Evolutionary conservation across 2,888 invertebrate species (phyloP).

Genomic region (Rhagonycha lutea): DNA sequence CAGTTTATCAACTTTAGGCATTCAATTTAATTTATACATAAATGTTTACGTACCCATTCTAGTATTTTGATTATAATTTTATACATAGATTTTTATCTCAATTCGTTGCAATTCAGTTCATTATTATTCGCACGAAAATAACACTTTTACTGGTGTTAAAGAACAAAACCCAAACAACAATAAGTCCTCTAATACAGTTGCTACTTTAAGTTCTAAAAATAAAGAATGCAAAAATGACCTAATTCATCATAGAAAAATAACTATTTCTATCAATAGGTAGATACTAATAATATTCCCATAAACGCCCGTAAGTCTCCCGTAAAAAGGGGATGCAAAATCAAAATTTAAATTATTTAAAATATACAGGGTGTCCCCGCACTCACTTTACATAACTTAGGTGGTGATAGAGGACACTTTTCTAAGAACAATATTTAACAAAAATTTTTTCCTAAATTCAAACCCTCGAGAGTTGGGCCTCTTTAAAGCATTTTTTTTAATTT

Average conservation of each 20-base stretch:
- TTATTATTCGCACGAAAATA: conserved; percentile 23
- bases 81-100: conserved; percentile 15
- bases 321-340: too few species aligned
- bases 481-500: too few species aligned
- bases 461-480: too few species aligned
- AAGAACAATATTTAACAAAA: too few species aligned
- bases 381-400: too few species aligned
- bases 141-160: neutral
- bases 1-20: conserved; percentile 1
- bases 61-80: conserved; percentile 17
- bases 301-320: too few species aligned
- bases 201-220: neutral
- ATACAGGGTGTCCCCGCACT: too few species aligned
- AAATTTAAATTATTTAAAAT: too few species aligned
- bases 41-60: conserved; percentile 10
- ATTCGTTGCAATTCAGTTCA: conserved; percentile 16
- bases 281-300: too few species aligned
- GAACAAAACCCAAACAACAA: neutral
- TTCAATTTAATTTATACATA: conserved; percentile 20
- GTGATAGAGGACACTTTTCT: too few species aligned
- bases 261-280: neutral
- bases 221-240: neutral
- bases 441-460: too few species aligned
- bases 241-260: neutral
- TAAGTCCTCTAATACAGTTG: neutral